These are phyloP conservation scores for Poeciliopsis turrubarensis DNA, from an alignment of 2,113 vertebrate species.

Conservation along the genomic window DNA sequence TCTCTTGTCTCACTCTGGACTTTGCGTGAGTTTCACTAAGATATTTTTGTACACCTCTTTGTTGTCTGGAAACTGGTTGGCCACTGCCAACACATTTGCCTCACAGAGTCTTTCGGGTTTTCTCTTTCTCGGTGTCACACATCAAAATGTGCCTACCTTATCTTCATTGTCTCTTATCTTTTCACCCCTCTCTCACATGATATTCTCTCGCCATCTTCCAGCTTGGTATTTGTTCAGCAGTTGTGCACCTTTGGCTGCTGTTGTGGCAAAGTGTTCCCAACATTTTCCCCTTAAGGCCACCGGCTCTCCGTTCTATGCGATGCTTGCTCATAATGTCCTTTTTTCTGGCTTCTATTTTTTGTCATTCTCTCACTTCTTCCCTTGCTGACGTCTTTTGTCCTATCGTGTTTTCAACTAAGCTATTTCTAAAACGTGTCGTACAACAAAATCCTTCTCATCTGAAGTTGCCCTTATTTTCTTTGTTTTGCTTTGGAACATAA, in stretches of 20 bases:
- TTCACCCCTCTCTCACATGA: conserved; percentile 36
- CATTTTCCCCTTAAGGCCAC: conserved; percentile 34
- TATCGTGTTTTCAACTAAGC: neutral
- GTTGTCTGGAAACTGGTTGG: conserved; percentile 39
- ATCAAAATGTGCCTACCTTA: conserved; percentile 23
- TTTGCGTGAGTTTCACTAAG: conserved; percentile 22
- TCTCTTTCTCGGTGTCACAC: conserved; percentile 22
- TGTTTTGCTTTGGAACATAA: neutral
- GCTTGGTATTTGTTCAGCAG: conserved; percentile 24
- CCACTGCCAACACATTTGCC: conserved; percentile 39
- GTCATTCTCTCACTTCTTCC: conserved; percentile 2
- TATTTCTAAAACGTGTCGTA: conserved; percentile 14
- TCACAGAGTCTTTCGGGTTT: conserved; percentile 9
- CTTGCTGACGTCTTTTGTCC: conserved; percentile 1
- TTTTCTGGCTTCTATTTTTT: conserved; percentile 12
- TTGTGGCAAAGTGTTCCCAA: conserved; percentile 53
- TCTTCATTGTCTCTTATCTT: conserved; percentile 19
- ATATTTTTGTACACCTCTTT: conserved; percentile 14
- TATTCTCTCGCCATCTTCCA: conserved; percentile 27
- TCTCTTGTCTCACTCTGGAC: conserved; percentile 40
- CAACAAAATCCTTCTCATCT: conserved; percentile 4
- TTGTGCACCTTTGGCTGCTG: conserved; percentile 41
- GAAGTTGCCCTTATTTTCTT: neutral
- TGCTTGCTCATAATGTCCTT: conserved; percentile 13
- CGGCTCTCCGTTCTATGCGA: conserved; percentile 28